Evolutionary conservation across 2,888 invertebrate species (phyloP), one percentile per base, ranked within the genome.

Genomic region (Oscheius sp.): DNA sequence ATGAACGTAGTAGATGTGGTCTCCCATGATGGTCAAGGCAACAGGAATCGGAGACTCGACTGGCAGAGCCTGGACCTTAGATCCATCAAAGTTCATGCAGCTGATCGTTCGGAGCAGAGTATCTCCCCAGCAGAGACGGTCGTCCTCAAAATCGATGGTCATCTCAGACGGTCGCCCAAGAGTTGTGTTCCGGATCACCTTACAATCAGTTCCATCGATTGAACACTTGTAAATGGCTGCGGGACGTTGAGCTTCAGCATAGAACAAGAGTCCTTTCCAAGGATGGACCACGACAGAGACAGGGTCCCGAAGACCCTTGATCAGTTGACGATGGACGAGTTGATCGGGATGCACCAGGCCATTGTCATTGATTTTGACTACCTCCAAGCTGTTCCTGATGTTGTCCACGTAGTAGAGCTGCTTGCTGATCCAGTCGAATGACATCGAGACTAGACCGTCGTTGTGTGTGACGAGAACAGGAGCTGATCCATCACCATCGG

Each of bases 201-300:
- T 91, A 32, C 96, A 91, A 82, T 94, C 94, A 0, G 93, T 93
- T 1, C 97, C 98, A 88, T 99, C 97, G 0, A 95, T 93, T 85
- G 94, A 93, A 0, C 96, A 95, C 83, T 96, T 92, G 73, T 95
- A 96, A 79, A 98, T 98, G 89, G 96, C 96, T 0, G 97, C 96
- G 0, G 96, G 96, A 2, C 88, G 75, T 73, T 86, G 95, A 94
- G 96, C 96, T 89, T 97, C 96, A 0, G 96, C 94, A 92, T 95
- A 97, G 91, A 96, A 97, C 66, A 97, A 93, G 86, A 92, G 95
- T 53, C 91, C 91, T 88, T 93, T 94, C 89, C 96, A 96, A 0
- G 98, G 98, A 90, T 98, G 96, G 0, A 97, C 95, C 0, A 96
- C 97, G 76, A 99, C 96, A 4, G 96, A 96, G 85, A 97, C 92